Conservation (phyloP, 2,113 vertebrate genomes). For the Bostrychus sinensis region DNA sequence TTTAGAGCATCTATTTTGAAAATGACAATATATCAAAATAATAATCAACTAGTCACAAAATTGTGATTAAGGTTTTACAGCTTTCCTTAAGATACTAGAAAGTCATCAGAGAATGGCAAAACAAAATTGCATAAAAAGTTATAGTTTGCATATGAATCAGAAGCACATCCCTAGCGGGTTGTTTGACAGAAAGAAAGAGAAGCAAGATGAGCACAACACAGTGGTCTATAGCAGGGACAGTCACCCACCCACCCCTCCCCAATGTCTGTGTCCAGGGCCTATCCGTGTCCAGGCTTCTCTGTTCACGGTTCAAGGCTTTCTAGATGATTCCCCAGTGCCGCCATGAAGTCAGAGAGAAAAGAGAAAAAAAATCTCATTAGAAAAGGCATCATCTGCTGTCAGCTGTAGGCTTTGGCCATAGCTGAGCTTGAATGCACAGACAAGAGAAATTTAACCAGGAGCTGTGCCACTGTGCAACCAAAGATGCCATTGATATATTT, state of each 20-base stretch:
- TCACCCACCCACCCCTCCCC: background rate
- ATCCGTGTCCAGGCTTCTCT: constrained; percentile 48
- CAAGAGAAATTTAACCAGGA: constrained; percentile 56
- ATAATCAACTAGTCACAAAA: background rate
- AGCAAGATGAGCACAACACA: too few species aligned
- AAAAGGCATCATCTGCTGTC: constrained; percentile 68
- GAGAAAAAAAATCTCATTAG: constrained; percentile 66
- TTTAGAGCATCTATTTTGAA: too few species aligned
- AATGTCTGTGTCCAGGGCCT: constrained; percentile 35
- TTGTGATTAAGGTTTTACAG: background rate
- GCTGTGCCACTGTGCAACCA: too few species aligned
- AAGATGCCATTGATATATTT: too few species aligned
- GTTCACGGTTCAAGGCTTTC: constrained; percentile 69
- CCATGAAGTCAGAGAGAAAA: constrained; percentile 50
- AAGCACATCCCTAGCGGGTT: background rate
- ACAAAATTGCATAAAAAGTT: constrained; percentile 23
- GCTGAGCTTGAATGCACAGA: constrained; percentile 42
- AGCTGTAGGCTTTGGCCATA: constrained; percentile 18
- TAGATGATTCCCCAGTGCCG: constrained; percentile 61
- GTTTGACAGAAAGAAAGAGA: too few species aligned
- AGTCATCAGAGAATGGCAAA: constrained; percentile 24
- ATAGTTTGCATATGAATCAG: too few species aligned
- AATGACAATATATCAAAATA: too few species aligned
- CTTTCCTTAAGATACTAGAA: too few species aligned
- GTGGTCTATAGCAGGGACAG: background rate